These are phyloP conservation scores for Callaeas wilsoni DNA, from an alignment of 2,113 vertebrate genomes.

Conservation along the genomic window DNA sequence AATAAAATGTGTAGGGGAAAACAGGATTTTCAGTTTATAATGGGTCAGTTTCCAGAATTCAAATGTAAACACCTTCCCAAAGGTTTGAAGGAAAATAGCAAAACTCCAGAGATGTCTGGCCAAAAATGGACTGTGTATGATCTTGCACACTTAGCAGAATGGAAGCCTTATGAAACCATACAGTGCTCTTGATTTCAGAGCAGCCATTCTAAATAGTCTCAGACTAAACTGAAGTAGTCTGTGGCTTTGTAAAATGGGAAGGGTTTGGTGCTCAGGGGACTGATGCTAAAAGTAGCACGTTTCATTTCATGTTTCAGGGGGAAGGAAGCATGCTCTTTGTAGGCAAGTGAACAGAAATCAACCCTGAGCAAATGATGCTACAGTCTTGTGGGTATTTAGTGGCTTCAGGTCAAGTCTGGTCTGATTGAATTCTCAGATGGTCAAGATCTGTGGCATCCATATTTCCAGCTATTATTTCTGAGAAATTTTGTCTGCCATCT, in stretches of 20 bases:
- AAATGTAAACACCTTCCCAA: neutral
- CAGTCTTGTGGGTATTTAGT: neutral
- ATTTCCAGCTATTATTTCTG: neutral
- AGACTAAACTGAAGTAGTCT: neutral
- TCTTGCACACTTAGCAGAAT: neutral
- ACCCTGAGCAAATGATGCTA: neutral
- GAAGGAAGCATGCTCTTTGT: neutral
- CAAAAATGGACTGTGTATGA: neutral
- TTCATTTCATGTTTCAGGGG: conserved; percentile 36
- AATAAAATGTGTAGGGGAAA: rapidly evolving
- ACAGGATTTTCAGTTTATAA: neutral
- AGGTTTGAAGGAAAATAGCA: neutral
- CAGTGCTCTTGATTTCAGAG: neutral
- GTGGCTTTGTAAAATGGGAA: conserved; percentile 7
- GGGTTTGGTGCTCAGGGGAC: neutral
- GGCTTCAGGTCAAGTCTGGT: neutral
- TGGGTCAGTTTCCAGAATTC: neutral
- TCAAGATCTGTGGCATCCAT: neutral
- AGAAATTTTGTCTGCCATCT: neutral
- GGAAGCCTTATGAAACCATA: neutral
- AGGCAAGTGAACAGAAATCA: neutral
- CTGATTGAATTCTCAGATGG: neutral
- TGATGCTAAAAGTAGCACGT: neutral
- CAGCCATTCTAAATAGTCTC: neutral
- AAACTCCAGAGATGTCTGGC: neutral